phyloP scores from a whole-genome alignment of 2,113 vertebrate genomes.

The Gymnarchus niloticus region DNA sequence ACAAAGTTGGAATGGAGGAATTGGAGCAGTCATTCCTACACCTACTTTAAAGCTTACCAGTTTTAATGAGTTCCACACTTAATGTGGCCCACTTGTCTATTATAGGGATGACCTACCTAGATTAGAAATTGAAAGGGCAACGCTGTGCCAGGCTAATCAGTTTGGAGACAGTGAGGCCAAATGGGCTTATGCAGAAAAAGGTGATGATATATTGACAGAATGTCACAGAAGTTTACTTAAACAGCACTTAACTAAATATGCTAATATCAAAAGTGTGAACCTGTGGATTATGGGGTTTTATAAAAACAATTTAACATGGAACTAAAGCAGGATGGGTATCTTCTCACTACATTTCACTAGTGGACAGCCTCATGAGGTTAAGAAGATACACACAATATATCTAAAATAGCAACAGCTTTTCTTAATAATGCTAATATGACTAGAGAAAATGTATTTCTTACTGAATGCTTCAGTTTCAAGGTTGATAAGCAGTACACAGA shows the following conservation, averaged over 20 bases:
- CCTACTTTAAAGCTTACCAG: background rate
- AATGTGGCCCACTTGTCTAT: background rate
- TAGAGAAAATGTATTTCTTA: too few species aligned
- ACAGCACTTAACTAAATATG: background rate
- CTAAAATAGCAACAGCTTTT: too few species aligned
- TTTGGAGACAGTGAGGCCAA: background rate
- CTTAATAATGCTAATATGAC: too few species aligned
- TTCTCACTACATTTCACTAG: background rate
- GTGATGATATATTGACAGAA: background rate
- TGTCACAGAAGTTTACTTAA: background rate
- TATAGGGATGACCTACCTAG: background rate
- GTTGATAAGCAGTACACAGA: too few species aligned
- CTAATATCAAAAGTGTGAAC: background rate
- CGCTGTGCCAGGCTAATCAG: background rate
- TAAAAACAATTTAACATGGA: background rate
- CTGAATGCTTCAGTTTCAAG: too few species aligned
- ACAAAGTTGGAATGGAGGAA: background rate
- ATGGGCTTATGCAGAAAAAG: background rate
- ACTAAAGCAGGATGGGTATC: background rate
- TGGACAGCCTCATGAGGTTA: background rate
- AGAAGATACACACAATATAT: background rate
- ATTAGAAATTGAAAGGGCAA: background rate
- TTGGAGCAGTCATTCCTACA: background rate
- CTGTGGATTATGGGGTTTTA: background rate
- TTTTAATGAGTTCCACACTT: background rate